These are phyloP conservation scores for Ophioninae sp. DNA, from an alignment of 2,888 invertebrate species.

Conservation along the genomic window DNA sequence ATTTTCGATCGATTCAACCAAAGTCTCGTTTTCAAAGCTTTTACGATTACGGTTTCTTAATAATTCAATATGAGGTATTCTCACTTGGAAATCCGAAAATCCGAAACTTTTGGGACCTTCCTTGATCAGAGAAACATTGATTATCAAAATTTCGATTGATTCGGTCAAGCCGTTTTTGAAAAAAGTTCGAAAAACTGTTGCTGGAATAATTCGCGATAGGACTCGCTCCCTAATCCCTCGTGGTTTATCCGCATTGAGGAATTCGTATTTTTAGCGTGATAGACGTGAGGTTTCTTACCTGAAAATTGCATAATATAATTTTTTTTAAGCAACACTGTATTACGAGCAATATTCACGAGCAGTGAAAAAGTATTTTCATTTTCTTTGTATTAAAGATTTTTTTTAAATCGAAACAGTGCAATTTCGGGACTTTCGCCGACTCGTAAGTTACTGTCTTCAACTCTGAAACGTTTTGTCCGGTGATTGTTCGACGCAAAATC, in stretches of 20 bases:
- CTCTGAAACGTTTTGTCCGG: neutral
- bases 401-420: neutral
- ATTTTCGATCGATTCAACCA: neutral
- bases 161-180: neutral
- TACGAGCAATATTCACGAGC: neutral
- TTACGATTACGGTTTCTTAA: neutral
- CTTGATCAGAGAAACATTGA: no score
- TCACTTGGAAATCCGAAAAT: neutral
- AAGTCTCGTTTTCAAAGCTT: neutral
- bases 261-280: neutral
- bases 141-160: no score
- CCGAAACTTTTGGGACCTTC: no score
- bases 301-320: neutral
- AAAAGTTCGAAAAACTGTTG: neutral
- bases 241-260: neutral
- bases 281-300: neutral
- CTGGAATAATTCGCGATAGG: neutral
- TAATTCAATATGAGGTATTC: neutral
- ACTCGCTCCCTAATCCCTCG: neutral
- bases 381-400: neutral
- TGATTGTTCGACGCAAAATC: neutral
- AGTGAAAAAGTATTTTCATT: neutral
- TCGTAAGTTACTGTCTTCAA: slow-evolving; percentile 2
- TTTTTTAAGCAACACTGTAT: neutral
- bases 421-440: neutral